Evolutionary conservation across 2,888 invertebrate species (phyloP), one percentile per base, ranked within the genome.

Genomic region (Tridacna crocea): DNA sequence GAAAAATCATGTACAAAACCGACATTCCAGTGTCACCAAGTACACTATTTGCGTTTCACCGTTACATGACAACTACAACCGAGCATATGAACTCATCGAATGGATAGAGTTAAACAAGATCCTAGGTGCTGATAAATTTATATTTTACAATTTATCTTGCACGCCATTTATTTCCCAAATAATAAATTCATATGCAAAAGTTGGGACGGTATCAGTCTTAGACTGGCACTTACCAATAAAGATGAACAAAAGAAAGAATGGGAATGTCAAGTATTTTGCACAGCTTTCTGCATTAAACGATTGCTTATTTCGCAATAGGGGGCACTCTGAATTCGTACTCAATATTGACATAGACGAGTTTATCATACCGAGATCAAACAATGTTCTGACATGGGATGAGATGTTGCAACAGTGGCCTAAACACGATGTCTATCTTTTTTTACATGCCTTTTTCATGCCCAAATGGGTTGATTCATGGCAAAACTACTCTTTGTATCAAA

Each of bases 281-380:
- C 94, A 94, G 79, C 78, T 93, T 55, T 88, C 92, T 10, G 90
- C 93, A 17, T 87, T 93, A 78, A 92, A 93, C 82, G 94, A 94
- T 85, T 94, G 94, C 80, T 87, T 93, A 1, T 92, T 93, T 77
- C 84, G 94, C 65, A 85, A 89, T 75, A 88, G 89, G 82, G 72
- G 88, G 51, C 48, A 75, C n/a, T 89, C 89, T 46, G 78, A 89
- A 47, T 93, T 90, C 79, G 68, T 93, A 15, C 93, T 92, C 6
- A 92, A 90, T 80, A 77, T 90, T 61, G 94, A 94, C 82, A 68
- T 94, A 17, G 94, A 94, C 76, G 94, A 94, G 83, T 92, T 93
- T 76, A 90, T 94, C 60, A 89, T 94, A 27, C 94, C 94, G 1
- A 80, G 82, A 61, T 58, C 77, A 17, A 36, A 72, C 13, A 46